Base-by-base conservation (phyloP, 2,797 vertebrate genomes). In the Buceros bicornis region DNA sequence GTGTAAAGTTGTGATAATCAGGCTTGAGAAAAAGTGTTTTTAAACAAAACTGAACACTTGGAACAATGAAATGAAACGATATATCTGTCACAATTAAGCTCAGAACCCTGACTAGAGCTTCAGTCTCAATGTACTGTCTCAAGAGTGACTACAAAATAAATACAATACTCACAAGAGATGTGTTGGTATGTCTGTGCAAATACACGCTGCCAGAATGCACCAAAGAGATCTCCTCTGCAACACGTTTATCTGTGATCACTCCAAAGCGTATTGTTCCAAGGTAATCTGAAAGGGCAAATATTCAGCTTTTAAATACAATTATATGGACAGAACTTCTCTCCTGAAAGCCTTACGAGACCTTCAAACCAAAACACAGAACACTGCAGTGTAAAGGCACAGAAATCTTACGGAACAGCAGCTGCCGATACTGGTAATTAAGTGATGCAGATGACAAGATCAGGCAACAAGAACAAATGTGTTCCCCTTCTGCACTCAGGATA, bases 131-230 rank as follows among this genome's bases (percentile, higher is more conserved):
- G 29, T 18, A 42, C 13, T 16, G 43, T 14, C 56, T 54, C 29
- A 65, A 22, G 40, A 60, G 53, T 29, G 26, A n/a, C 24, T 25
- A 4, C 1, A 7, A n/a, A 6, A 14, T 5, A 21, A 31, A 31
- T 1, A 78, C 5, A 80, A 61, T 81, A 98, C 99, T 99, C 98
- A 99, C 99, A 97, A 99, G 98, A 70, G 99, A 99, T 35, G 98
- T 97, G 98, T 99, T 99, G 93, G 99, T 98, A 76, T 98, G 99
- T 86, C 99, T 99, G 97, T 99, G 99, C 95, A 99, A 97, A 97
- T 99, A 99, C 95, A 99, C 97, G 0, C 98, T 98, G 97, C 99
- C 98, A 33, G 99, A 98, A 45, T 97, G 97, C 72, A 87, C 96
- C 76, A 99, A 90, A 1, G 99, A 98, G 87, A 99, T 98, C 87